Conservation (phyloP, 2,113 vertebrate species). For the Ctenodactylus gundi region DNA sequence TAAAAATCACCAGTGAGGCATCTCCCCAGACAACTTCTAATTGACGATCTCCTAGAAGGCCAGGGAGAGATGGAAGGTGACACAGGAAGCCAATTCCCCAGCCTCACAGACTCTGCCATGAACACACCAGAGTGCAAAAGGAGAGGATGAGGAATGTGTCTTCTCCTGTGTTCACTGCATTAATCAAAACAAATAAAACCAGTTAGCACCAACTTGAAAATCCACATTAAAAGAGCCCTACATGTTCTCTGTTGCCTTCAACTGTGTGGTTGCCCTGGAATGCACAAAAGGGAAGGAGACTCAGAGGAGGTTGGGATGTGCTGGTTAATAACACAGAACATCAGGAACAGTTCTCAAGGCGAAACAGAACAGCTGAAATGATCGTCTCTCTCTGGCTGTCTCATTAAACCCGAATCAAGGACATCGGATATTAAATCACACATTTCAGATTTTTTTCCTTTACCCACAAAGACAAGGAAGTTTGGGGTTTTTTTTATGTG, state of each 20-base stretch:
- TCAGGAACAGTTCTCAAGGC: background rate
- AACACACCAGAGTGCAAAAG: background rate
- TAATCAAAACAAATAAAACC: background rate
- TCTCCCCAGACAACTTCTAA: background rate
- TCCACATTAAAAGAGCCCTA: background rate
- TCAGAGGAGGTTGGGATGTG: too few relatives aligned
- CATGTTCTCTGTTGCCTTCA: background rate
- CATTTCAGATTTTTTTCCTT: background rate
- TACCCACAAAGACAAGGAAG: background rate
- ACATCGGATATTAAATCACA: background rate
- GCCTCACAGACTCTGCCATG: background rate
- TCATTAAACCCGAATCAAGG: background rate
- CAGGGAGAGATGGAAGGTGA: background rate
- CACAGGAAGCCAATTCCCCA: background rate
- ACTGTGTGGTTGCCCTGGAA: background rate
- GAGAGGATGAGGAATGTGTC: background rate
- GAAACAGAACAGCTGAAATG: background rate
- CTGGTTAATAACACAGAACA: background rate
- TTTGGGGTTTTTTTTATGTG: background rate
- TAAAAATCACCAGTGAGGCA: background rate
- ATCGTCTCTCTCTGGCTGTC: background rate
- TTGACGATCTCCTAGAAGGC: background rate
- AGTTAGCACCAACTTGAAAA: background rate
- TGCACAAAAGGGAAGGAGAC: accelerated
- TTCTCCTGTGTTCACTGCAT: background rate